phyloP scores from a whole-genome alignment of 2,888 invertebrate genomes.

The Orchesella flavescens region DNA sequence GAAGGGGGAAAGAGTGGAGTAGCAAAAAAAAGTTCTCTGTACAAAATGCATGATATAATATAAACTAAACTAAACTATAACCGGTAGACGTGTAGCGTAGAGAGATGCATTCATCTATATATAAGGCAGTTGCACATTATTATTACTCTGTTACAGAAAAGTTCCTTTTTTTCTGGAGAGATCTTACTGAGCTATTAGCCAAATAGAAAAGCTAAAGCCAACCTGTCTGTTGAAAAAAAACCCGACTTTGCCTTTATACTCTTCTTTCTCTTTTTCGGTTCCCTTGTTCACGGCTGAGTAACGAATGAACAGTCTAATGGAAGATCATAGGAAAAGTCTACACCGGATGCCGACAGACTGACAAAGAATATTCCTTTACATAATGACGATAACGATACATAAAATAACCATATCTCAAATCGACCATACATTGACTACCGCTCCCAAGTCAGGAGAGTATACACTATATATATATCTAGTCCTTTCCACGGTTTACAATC shows the following conservation, averaged over 20 bases:
- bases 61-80: no score
- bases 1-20: not conserved
- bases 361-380: constrained; percentile 28
- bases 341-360: constrained; percentile 45
- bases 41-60: not conserved
- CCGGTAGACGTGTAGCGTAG: not conserved
- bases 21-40: constrained; percentile 3
- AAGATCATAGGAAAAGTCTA: constrained; percentile 36
- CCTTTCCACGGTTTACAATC: no score
- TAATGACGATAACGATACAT: constrained; percentile 25
- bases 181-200: constrained; percentile 41
- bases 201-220: constrained; percentile 34
- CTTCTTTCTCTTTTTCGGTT: constrained; percentile 15
- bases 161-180: not conserved
- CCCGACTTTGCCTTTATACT: not conserved
- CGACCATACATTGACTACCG: constrained; percentile 2
- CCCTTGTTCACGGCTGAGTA: constrained; percentile 43
- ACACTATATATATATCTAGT: no score
- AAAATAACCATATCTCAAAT: constrained; percentile 19
- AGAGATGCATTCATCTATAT: not conserved
- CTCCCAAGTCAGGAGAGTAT: no score
- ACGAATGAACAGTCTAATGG: constrained; percentile 48
- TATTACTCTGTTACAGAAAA: constrained; percentile 20
- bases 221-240: constrained; percentile 31
- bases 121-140: constrained; percentile 32